A percentile compares a stretch with the other conserved stretches of the same genome.
These are phyloP conservation scores for Leucania comma DNA, from an alignment of 2,888 invertebrate species.

Conservation along the genomic window DNA sequence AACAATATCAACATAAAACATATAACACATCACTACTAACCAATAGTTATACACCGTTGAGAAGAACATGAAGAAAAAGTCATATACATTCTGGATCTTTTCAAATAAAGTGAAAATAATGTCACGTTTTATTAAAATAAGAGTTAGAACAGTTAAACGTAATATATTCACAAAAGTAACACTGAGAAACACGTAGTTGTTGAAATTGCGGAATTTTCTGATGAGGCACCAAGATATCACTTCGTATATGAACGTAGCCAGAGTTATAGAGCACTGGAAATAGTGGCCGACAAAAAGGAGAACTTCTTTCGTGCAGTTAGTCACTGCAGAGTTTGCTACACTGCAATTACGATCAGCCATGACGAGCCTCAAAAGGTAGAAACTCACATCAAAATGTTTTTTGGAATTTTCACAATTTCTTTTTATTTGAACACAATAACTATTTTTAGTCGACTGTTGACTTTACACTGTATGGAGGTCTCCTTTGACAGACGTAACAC, in stretches of 20 bases:
- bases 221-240: slow-evolving; percentile 27
- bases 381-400: background rate
- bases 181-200: slow-evolving; percentile 33
- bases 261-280: background rate
- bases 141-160: background rate
- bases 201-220: slow-evolving; percentile 22
- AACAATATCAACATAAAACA: slow-evolving; percentile 40
- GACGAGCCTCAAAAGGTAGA: background rate
- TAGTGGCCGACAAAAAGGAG: background rate
- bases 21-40: slow-evolving; percentile 35
- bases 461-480: background rate
- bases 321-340: background rate
- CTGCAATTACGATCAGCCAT: background rate
- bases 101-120: background rate
- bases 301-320: background rate
- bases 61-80: background rate
- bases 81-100: background rate
- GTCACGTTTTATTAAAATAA: background rate
- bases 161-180: slow-evolving; percentile 25
- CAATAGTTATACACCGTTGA: slow-evolving; percentile 19
- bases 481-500: background rate
- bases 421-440: background rate
- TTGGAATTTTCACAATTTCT: background rate
- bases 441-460: background rate
- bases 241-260: slow-evolving; percentile 15